Evolutionary conservation across 2,888 invertebrate genomes (phyloP).

Genomic region (Cataglyphis livida): DNA sequence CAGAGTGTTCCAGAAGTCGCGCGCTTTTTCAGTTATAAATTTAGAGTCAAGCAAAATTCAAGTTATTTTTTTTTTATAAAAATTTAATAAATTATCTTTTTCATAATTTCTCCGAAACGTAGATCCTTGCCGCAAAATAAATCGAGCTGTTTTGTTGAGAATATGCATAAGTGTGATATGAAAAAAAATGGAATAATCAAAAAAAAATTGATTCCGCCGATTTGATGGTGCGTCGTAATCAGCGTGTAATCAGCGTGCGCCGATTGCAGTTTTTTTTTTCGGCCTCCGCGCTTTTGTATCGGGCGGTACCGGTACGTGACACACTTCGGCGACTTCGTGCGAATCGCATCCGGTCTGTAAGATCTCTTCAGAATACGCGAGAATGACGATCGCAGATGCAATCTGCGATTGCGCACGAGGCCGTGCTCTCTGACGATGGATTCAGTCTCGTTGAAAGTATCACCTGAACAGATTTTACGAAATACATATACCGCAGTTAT

Average conservation of each 20-base stretch:
- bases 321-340: conserved; percentile 66
- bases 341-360: conserved; percentile 63
- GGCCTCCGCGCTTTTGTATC: conserved; percentile 39
- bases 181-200: conserved; percentile 2
- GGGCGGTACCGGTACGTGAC: conserved; percentile 71
- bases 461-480: conserved; percentile 13
- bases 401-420: conserved; percentile 53
- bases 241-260: not conserved
- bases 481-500: not conserved
- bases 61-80: not conserved
- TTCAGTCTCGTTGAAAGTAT: conserved; percentile 38
- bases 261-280: conserved; percentile 35
- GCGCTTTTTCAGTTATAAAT: not conserved
- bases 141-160: not conserved
- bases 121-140: not conserved
- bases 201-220: conserved; percentile 15
- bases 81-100: not conserved
- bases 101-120: not conserved
- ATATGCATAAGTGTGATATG: not conserved
- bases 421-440: conserved; percentile 40
- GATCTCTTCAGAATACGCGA: conserved; percentile 50
- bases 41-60: not conserved
- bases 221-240: conserved; percentile 13
- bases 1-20: conserved; percentile 10
- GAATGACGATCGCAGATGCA: conserved; percentile 72